Conservation (phyloP, 2,888 invertebrate genomes). For the Protophormia terraenovae region DNA sequence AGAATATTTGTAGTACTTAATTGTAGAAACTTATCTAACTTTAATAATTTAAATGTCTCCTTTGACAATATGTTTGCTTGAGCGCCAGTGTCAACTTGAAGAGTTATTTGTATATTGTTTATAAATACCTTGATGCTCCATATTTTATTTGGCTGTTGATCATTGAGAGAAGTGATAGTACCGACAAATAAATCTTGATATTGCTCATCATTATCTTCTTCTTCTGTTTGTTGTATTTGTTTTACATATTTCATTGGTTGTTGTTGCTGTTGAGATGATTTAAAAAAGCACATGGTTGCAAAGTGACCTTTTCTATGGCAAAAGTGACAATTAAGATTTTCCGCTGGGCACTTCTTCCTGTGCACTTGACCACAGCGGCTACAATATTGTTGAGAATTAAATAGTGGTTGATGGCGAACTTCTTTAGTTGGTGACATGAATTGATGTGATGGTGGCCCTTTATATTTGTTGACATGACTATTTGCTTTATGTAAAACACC, state of each 20-base stretch:
- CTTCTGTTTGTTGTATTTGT: background rate
- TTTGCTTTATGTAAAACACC: background rate
- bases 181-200: background rate
- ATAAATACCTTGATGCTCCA: background rate
- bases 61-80: too few relatives aligned
- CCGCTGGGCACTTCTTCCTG: background rate
- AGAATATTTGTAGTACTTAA: too few relatives aligned
- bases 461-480: background rate
- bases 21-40: too few relatives aligned
- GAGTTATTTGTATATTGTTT: background rate
- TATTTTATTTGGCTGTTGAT: background rate
- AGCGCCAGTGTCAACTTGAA: too few relatives aligned
- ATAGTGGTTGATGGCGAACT: background rate
- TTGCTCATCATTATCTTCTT: background rate
- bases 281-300: constrained; percentile 23
- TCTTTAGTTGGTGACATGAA: background rate
- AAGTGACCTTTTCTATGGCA: constrained; percentile 40
- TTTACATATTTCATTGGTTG: too few relatives aligned
- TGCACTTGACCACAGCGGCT: constrained; percentile 19
- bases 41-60: too few relatives aligned
- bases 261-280: background rate
- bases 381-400: background rate
- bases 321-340: constrained; percentile 6
- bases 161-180: background rate
- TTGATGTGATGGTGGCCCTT: too few relatives aligned